phyloP scores from a whole-genome alignment of 1,140 invertebrate genomes.

The Chrysomallon squamiferum region DNA sequence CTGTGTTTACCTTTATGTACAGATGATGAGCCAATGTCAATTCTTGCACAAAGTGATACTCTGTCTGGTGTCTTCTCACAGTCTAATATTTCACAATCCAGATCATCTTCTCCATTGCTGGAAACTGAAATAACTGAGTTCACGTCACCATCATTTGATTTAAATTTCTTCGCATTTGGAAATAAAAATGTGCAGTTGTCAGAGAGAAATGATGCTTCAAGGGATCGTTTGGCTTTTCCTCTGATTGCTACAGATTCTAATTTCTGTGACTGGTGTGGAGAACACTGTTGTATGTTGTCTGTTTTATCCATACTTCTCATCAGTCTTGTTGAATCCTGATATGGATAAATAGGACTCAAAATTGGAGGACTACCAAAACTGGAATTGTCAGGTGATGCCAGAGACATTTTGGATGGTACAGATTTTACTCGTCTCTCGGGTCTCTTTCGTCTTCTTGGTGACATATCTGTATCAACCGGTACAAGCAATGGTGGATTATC shows the following conservation, averaged over 20 bases:
- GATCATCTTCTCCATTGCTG: background rate
- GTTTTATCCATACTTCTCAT: background rate
- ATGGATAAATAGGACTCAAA: background rate
- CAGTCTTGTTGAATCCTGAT: background rate
- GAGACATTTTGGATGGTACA: no score
- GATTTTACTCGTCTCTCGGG: no score
- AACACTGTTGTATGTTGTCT: no score
- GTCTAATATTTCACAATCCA: no score
- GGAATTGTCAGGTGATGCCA: no score
- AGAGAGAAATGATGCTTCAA: background rate
- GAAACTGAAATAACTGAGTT: background rate
- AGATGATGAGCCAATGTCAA: no score
- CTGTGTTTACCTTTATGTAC: no score
- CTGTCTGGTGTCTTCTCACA: no score
- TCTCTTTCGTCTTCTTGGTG: background rate
- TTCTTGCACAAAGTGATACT: no score
- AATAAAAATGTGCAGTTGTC: background rate
- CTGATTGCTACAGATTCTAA: background rate
- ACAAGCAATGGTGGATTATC: background rate
- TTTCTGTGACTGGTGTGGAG: background rate
- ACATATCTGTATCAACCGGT: background rate
- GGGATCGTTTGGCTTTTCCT: background rate
- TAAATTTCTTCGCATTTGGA: background rate
- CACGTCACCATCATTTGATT: background rate
- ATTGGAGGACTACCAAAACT: background rate